Base-by-base conservation (phyloP, 2,888 invertebrate genomes). In the Oxyteleia sp. region DNA sequence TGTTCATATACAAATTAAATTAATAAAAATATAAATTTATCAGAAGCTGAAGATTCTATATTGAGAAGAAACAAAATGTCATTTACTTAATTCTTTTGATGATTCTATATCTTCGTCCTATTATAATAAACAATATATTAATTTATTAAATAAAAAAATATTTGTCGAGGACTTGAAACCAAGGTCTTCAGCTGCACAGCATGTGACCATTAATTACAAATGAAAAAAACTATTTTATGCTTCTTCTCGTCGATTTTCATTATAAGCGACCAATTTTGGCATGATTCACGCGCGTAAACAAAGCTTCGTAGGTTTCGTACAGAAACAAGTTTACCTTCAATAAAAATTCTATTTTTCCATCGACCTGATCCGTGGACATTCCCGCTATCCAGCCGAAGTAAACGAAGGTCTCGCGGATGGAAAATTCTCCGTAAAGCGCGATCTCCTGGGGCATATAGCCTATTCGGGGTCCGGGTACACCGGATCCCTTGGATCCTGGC, bases 401-500 rank as follows among this genome's bases (percentile, higher is more conserved):
- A 72, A 96, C 95, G 93, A 98, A 94, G 0, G 97, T 97, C 93
- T 98, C 98, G 45, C 96, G 94, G 87, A 98, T 96, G 5, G 97
- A 96, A 94, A 97, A 97, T 92, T 97, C 97, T 1, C 95, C 96
- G 0, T 97, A 96, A 29, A 97, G 93, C 0, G 97, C 97, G 84
- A 97, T 96, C 89, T 98, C 97, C 95, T 98, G 98, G 16, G 98
- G 98, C 98, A 98, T 98, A 90, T 97, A 98, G 16, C 98, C 98
- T 1, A 98, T 96, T 71, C 95, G 93, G 1, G 95, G 94, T 4
- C 96, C 97, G 53, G 94, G 97, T 87, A 95, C 96, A 84, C 94
- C 97, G 93, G 94, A 96, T 89, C 94, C 96, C 93, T 94, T 90
- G 2, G 95, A 94, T 13, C 94, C 94, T 0, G 98, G 97, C 71